These are phyloP conservation scores for Chrysolina oricalcia DNA, from an alignment of 2,888 invertebrate genomes.

Conservation along the genomic window DNA sequence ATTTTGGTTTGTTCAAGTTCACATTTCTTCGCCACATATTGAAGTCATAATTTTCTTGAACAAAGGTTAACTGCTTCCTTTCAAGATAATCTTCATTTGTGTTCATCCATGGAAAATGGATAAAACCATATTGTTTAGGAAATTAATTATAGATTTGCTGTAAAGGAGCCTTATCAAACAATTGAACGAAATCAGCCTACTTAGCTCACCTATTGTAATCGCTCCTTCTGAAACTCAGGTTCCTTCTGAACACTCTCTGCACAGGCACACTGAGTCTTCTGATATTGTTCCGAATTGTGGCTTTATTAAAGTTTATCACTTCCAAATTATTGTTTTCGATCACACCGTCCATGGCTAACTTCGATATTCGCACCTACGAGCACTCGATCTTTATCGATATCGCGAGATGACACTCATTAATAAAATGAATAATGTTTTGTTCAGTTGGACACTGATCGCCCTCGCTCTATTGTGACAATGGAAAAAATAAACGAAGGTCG, in stretches of 20 bases:
- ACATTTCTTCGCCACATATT: too few relatives aligned
- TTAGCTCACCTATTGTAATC: constrained; percentile 33
- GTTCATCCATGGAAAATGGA: too few relatives aligned
- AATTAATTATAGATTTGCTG: too few relatives aligned
- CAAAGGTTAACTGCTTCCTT: too few relatives aligned
- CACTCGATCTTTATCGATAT: neutral
- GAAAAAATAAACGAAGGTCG: neutral
- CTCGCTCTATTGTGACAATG: too few relatives aligned
- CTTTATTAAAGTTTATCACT: neutral
- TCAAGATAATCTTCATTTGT: too few relatives aligned
- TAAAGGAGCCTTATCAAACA: neutral
- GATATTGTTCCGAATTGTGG: constrained; percentile 32
- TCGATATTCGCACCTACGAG: neutral
- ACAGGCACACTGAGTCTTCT: constrained; percentile 62
- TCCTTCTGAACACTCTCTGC: constrained; percentile 52
- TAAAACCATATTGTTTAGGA: too few relatives aligned
- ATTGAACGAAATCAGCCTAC: too few relatives aligned
- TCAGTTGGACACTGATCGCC: too few relatives aligned
- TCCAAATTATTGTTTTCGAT: neutral
- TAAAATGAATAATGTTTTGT: neutral
- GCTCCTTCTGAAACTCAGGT: constrained; percentile 39
- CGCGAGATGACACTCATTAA: neutral
- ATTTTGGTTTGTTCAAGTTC: too few relatives aligned
- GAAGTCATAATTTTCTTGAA: too few relatives aligned
- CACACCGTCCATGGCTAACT: neutral